phyloP scores from a whole-genome alignment of 1,140 invertebrate genomes.

The Geopemphigus sp. region DNA sequence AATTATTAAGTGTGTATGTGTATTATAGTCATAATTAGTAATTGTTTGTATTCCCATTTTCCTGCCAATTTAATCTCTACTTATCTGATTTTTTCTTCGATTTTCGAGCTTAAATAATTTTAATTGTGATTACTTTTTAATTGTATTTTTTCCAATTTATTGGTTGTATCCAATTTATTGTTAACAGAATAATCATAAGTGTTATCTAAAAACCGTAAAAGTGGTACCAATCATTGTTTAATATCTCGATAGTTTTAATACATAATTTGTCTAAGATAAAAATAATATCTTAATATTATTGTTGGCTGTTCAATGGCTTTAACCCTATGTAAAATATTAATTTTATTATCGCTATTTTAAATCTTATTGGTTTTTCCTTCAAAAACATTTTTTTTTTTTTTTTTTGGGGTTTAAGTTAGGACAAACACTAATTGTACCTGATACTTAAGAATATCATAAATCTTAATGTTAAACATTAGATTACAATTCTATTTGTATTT shows the following conservation, averaged over 20 bases:
- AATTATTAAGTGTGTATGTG: conserved; percentile 49
- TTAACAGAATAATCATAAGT: neutral
- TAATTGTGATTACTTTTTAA: conserved; percentile 46
- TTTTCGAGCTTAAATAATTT: conserved; percentile 46
- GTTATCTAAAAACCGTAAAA: conserved; percentile 11
- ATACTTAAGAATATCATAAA: conserved; percentile 25
- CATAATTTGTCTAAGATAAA: conserved; percentile 12
- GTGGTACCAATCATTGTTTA: conserved; percentile 47
- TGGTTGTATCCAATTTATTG: conserved; percentile 10
- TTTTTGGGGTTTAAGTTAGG: conserved; percentile 21
- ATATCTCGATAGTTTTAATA: conserved; percentile 36
- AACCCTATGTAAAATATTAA: neutral
- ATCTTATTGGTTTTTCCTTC: neutral
- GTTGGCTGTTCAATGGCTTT: neutral
- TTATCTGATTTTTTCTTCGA: conserved; percentile 47
- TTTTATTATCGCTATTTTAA: neutral
- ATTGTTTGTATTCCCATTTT: conserved; percentile 49
- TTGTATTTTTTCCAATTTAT: conserved; percentile 37
- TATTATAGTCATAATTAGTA: conserved; percentile 49
- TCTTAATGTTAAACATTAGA: conserved; percentile 6
- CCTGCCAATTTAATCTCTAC: conserved; percentile 48
- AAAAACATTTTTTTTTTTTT: neutral
- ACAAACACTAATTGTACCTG: conserved; percentile 47
- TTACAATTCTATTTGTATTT: conserved; percentile 1
- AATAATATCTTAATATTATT: neutral